Percentiles rank a stretch among this genome's conserved stretches.
Conservation (phyloP, 2,113 vertebrate species). For the Fulica atra region DNA sequence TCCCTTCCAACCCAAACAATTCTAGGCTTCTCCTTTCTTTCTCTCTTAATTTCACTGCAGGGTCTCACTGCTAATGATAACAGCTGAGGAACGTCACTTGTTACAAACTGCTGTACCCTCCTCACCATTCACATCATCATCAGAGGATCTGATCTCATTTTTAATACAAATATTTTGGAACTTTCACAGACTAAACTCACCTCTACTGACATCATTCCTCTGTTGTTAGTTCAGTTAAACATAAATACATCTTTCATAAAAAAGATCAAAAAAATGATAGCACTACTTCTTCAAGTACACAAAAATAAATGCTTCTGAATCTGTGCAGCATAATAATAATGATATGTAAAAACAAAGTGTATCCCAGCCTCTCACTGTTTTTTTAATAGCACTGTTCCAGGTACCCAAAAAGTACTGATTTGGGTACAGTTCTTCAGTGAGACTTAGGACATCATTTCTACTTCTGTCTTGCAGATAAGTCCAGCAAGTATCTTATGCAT, state of each 20-base stretch:
- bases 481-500: background rate
- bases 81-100: background rate
- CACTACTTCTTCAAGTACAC: background rate
- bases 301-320: background rate
- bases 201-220: background rate
- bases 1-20: too few species aligned
- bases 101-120: background rate
- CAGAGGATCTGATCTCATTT: background rate
- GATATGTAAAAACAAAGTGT: background rate
- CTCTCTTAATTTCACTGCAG: background rate
- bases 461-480: background rate
- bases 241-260: background rate
- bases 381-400: background rate
- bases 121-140: background rate
- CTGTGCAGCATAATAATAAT: background rate
- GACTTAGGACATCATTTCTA: background rate
- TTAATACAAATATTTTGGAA: background rate
- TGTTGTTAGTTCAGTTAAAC: background rate
- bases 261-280: background rate
- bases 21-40: background rate
- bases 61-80: background rate
- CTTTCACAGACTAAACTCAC: background rate
- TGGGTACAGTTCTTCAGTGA: background rate
- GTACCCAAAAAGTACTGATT: background rate
- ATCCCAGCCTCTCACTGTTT: background rate